Evolutionary conservation across 2,113 vertebrate genomes (phyloP).

Genomic region (Orcinus orca): DNA sequence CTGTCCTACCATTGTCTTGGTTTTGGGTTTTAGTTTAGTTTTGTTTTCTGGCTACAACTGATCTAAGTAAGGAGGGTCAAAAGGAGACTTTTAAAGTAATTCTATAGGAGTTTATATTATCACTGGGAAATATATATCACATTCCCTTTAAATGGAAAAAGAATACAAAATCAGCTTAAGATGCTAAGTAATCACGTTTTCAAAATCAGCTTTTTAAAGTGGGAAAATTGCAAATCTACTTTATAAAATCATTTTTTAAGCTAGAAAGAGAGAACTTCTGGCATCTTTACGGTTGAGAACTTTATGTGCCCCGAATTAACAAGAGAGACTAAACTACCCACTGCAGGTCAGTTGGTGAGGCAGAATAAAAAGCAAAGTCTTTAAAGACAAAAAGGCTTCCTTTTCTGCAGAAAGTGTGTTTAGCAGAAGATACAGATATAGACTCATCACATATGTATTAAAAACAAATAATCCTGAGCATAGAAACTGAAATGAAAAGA

Average conservation of each 20-base stretch:
- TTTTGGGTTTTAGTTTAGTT: background rate
- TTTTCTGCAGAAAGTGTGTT: background rate
- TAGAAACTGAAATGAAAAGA: background rate
- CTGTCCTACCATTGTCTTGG: background rate
- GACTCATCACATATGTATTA: background rate
- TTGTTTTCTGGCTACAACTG: background rate
- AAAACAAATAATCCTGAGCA: background rate
- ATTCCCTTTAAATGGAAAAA: background rate
- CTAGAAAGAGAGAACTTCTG: background rate
- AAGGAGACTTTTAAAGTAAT: background rate
- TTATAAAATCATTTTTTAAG: background rate
- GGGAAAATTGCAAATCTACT: background rate
- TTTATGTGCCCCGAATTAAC: background rate
- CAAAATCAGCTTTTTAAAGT: slow-evolving; percentile 18
- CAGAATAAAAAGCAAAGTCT: background rate
- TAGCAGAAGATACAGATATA: background rate
- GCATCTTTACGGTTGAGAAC: slow-evolving; percentile 15
- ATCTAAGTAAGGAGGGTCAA: background rate
- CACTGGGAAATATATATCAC: background rate
- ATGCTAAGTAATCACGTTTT: background rate
- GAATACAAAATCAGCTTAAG: background rate
- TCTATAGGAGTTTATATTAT: background rate
- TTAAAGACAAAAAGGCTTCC: slow-evolving; percentile 8
- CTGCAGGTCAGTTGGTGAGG: background rate
- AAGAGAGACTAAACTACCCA: background rate